Percentiles rank a stretch among this genome's conserved stretches.
Conservation (phyloP, 2,113 vertebrate genomes). For the Antigone vipio region DNA sequence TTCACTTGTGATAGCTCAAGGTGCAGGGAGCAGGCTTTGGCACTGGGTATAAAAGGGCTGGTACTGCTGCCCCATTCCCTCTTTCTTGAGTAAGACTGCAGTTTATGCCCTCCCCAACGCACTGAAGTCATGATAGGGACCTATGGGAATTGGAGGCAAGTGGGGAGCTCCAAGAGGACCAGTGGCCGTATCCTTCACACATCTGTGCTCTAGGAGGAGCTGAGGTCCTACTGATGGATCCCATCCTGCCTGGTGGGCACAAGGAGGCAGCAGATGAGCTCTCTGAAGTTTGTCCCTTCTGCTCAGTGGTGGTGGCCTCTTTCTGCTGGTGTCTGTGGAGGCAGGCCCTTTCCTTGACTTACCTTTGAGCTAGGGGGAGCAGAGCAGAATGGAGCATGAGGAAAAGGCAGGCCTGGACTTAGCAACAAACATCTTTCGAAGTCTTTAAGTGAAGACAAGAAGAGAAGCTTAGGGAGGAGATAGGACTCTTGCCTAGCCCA, state of each 20-base stretch:
- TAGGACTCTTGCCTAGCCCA: neutral
- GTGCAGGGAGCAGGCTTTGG: neutral
- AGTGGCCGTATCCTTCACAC: neutral
- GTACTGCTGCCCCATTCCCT: neutral
- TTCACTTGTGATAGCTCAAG: neutral
- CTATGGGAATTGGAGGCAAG: neutral
- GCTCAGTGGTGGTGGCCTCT: neutral
- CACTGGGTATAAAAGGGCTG: neutral
- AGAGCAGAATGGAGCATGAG: neutral
- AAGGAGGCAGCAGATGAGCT: neutral
- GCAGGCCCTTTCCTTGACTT: neutral
- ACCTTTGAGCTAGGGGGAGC: neutral
- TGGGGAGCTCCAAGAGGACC: neutral
- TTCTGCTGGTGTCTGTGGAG: neutral
- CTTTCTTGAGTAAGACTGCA: neutral
- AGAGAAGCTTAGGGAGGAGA: neutral
- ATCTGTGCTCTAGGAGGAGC: neutral
- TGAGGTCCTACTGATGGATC: accelerated
- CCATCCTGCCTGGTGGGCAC: no score
- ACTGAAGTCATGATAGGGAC: neutral
- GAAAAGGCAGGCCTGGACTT: neutral
- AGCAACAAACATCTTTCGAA: neutral
- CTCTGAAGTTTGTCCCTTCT: neutral
- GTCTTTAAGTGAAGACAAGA: neutral
- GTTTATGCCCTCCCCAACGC: neutral